phyloP scores from a whole-genome alignment of 1,140 invertebrate genomes.

The Aphelenchoides avenae region DNA sequence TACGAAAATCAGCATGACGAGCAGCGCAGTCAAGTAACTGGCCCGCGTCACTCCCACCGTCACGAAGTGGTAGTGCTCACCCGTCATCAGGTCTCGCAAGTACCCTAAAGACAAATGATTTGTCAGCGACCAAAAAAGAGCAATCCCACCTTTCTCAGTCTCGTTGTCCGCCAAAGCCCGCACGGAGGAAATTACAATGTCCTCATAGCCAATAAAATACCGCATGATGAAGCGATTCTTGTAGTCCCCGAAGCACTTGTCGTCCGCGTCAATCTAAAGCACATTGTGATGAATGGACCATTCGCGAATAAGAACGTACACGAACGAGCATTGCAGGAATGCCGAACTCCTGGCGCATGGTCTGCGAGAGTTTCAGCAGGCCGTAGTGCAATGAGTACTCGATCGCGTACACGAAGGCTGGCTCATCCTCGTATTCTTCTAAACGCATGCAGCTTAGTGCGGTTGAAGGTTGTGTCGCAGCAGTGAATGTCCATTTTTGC shows the following conservation, averaged over 20 bases:
- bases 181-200: conserved; percentile 67
- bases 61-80: conserved; percentile 97
- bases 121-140: neutral
- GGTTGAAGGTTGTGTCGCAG: too few species aligned
- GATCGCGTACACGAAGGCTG: conserved; percentile 73
- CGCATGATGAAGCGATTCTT: conserved; percentile 28
- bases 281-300: neutral
- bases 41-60: conserved; percentile 89
- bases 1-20: conserved; percentile 97
- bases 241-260: conserved; percentile 37
- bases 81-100: conserved; percentile 84
- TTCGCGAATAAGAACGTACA: conserved; percentile 17
- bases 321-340: conserved; percentile 32
- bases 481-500: too few species aligned
- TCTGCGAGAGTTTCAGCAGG: conserved; percentile 80
- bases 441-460: neutral
- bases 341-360: conserved; percentile 49
- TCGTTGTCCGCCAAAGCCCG: conserved; percentile 89
- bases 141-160: conserved; percentile 81
- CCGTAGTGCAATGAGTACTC: conserved; percentile 97
- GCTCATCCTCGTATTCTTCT: too few species aligned
- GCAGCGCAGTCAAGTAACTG: conserved; percentile 84
- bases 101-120: conserved; percentile 60
- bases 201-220: conserved; percentile 33
- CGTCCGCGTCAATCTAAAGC: conserved; percentile 35